Conservation (phyloP, 2,797 vertebrate species). For the Ispidina lecontei region DNA sequence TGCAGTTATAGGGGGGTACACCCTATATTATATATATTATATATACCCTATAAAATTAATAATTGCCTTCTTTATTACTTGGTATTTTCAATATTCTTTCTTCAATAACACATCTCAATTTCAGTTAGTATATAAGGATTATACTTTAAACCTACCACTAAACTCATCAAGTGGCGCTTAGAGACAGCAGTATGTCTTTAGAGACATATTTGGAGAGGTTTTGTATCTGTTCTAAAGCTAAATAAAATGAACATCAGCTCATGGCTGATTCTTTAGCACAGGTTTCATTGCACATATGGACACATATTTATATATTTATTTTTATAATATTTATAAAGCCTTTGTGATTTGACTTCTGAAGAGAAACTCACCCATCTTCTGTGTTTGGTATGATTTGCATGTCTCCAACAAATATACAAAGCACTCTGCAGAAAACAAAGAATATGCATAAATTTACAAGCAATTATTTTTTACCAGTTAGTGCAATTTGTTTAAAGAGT, state of each 20-base stretch:
- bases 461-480: background rate
- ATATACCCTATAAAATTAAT: background rate
- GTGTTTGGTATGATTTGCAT: constrained; percentile 47
- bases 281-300: background rate
- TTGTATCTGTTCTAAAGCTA: background rate
- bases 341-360: background rate
- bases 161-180: background rate
- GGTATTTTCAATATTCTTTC: background rate
- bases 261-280: background rate
- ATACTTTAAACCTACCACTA: background rate
- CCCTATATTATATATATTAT: background rate
- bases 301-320: too few species aligned
- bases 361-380: constrained; percentile 72
- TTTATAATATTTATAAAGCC: background rate
- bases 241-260: background rate
- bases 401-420: constrained; percentile 78
- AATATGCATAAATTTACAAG: background rate
- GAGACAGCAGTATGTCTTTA: background rate
- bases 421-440: constrained; percentile 67
- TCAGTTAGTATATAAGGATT: background rate
- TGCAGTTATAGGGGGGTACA: background rate
- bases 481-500: background rate
- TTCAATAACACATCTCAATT: background rate
- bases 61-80: background rate
- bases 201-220: background rate